Evolutionary conservation across 2,113 vertebrate species (phyloP).

Genomic region (Heloderma charlesbogerti): DNA sequence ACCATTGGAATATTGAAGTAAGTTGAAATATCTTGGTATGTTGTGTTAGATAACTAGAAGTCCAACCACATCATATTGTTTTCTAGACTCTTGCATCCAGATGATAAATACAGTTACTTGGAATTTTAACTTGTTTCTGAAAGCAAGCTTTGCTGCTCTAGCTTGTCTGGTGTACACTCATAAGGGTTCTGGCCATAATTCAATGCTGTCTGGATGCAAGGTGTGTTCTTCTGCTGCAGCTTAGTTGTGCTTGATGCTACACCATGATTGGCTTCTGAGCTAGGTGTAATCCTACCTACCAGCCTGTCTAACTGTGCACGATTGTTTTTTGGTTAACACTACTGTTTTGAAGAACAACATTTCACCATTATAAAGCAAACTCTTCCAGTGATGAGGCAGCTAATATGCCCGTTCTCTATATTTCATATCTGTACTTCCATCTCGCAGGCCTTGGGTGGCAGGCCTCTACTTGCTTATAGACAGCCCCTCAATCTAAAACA

Average conservation of each 20-base stretch:
- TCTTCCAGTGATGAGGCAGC: too few relatives aligned
- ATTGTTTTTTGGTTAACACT: neutral
- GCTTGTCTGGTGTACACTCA: neutral
- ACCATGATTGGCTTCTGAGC: neutral
- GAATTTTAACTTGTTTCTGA: neutral
- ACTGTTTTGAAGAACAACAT: neutral
- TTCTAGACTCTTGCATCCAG: accelerated
- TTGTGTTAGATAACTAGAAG: neutral
- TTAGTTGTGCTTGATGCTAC: neutral
- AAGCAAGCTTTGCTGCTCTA: neutral
- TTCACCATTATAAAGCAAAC: neutral
- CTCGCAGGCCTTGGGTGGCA: too few relatives aligned
- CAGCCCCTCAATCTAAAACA: too few relatives aligned
- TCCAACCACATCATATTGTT: neutral
- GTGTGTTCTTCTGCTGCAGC: neutral
- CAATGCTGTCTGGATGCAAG: neutral
- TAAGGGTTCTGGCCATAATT: neutral
- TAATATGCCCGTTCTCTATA: neutral
- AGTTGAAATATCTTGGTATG: neutral
- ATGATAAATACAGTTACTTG: neutral
- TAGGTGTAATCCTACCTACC: neutral
- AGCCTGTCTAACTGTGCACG: neutral
- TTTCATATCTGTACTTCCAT: neutral
- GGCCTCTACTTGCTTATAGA: too few relatives aligned
- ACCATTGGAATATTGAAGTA: neutral